Evolutionary conservation across 2,797 vertebrate species (phyloP), one percentile per base, ranked within the genome.

Genomic region (Gadopsis marmoratus): DNA sequence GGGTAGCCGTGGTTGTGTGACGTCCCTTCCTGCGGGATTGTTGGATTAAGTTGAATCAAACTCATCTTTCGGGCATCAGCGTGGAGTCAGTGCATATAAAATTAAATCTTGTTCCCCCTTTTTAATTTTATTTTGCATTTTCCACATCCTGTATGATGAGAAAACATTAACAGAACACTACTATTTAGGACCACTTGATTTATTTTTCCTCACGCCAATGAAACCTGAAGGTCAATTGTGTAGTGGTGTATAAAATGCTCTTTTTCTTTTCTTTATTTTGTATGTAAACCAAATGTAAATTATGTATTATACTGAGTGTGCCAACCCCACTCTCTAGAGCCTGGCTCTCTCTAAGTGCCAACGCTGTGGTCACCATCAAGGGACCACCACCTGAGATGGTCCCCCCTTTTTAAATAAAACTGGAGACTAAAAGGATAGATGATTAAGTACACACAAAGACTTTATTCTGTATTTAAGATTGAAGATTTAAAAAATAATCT

Each of bases 301-400:
- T 64, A 94, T 96, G 94, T 96, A 95, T 94, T 89, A 96, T 96
- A 95, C 83, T 94, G 94, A 95, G 96, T 95, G 96, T 97, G 97
- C 97, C 97, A 97, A 96, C 89, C 94, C 94, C 96, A 93, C 94
- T 94, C 78, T 95, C 83, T 92, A 95, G 94, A 95, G 95, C 95
- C 93, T 93, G 95, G 96, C 95, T 95, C 95, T 96, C 95, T 96
- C 91, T 94, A 97, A 97, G 97, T 96, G 96, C 96, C 95, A 96
- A 96, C 88, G 95, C 95, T 95, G 95, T 94, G 94, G 95, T 94
- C 93, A 90, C 93, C 91, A 92, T 94, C 93, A 91, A 90, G 77
- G 92, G 94, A 91, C 96, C 94, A 93, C 95, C 94, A 93, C 92
- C 94, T 89, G 81, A 94, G 94, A 93, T 90, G 91, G 93, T 88